Evolutionary conservation across 2,797 vertebrate species (phyloP).

Genomic region (Mallotus villosus): DNA sequence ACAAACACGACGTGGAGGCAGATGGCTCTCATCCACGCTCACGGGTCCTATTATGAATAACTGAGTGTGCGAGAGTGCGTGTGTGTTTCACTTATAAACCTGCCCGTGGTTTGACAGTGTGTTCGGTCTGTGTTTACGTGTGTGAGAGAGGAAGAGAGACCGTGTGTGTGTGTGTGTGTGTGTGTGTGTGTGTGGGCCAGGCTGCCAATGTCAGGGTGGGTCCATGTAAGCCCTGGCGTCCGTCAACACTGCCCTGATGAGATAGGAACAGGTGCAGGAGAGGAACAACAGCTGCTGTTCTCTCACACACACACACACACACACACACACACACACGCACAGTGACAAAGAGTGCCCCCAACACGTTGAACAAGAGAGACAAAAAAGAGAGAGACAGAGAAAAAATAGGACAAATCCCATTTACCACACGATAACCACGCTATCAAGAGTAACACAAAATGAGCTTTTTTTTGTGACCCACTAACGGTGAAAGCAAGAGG

Average conservation of each 20-base stretch:
- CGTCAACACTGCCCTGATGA: constrained; percentile 73
- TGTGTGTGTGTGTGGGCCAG: constrained; percentile 31
- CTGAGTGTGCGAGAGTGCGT: neutral
- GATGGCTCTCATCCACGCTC: neutral
- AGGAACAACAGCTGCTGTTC: constrained; percentile 68
- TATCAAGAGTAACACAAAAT: neutral
- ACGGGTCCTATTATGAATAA: neutral
- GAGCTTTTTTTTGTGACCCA: neutral
- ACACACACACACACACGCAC: constrained; percentile 37
- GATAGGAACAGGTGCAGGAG: constrained; percentile 75
- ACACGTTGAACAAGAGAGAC: no score
- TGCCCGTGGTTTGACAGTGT: no score
- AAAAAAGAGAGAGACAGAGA: constrained; percentile 25
- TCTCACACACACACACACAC: constrained; percentile 37
- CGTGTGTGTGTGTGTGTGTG: constrained; percentile 10
- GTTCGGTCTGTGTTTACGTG: neutral
- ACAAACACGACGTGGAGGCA: no score
- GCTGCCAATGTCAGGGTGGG: constrained; percentile 57
- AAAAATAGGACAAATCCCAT: neutral
- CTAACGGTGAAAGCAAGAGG: neutral
- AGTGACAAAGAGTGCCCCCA: constrained; percentile 25
- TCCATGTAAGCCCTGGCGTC: constrained; percentile 72
- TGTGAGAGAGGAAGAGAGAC: neutral
- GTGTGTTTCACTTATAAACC: no score
- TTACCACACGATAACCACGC: no score